phyloP scores from a whole-genome alignment of 1,140 invertebrate genomes.

The Pectinophora gossypiella region DNA sequence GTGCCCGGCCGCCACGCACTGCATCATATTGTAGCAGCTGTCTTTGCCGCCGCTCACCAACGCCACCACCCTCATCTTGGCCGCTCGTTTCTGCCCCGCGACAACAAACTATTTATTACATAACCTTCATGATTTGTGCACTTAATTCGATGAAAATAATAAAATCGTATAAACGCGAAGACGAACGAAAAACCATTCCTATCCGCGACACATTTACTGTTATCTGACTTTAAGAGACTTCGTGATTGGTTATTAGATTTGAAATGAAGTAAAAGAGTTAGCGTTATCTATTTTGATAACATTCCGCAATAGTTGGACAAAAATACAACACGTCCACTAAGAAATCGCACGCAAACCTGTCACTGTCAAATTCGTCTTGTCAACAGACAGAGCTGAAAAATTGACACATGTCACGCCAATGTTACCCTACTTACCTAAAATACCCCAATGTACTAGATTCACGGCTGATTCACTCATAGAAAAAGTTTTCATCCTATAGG shows the following conservation, averaged over 20 bases:
- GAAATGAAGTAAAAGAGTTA: slow-evolving; percentile 14
- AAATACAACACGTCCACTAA: neutral
- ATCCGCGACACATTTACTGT: neutral
- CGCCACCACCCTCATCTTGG: slow-evolving; percentile 90
- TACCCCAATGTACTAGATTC: no score
- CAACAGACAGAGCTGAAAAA: no score
- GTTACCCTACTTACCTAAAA: no score
- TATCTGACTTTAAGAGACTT: neutral
- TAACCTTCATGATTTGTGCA: slow-evolving; percentile 40
- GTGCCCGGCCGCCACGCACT: slow-evolving; percentile 97
- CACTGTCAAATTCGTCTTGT: neutral
- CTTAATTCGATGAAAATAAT: neutral
- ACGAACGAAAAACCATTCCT: neutral
- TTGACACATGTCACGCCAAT: no score
- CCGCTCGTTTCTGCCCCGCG: slow-evolving; percentile 20
- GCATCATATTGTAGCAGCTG: slow-evolving; percentile 99
- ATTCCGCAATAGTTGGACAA: slow-evolving; percentile 23
- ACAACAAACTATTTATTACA: slow-evolving; percentile 54
- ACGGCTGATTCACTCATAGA: no score
- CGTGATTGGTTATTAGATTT: neutral
- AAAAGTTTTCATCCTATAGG: no score
- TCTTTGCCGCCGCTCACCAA: slow-evolving; percentile 98
- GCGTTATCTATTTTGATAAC: slow-evolving; percentile 67
- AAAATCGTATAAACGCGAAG: neutral
- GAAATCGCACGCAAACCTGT: neutral